Base-by-base conservation (phyloP, 2,113 vertebrate genomes). In the Pollachius pollachius region DNA sequence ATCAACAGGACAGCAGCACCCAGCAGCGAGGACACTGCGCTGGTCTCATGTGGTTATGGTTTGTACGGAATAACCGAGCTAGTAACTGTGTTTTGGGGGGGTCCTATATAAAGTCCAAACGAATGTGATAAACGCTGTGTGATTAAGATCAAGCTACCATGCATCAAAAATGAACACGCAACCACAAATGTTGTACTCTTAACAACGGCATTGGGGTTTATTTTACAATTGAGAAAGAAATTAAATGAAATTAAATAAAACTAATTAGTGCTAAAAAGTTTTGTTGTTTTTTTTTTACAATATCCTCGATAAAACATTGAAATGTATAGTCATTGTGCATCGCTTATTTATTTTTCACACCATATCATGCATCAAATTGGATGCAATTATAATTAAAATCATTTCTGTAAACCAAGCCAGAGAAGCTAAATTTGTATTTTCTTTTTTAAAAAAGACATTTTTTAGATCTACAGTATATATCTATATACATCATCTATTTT, bases 381-480 rank as follows among this genome's bases (percentile, higher is more conserved):
- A 97, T 93, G 95, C 95, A 94, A 94, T 93, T 93, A 94, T 94
- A 92, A 93, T 94, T 95, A 95, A 95, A 89, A 89, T 89, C 81
- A 90, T 96, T 94, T 96, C 94, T 95, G 96, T 95, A 95, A 96
- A 96, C 95, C 94, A 95, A 95, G 94, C 94, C 94, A 95, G 94
- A 95, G 94, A 95, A 97, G 95, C 94, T 95, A 95, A 94, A 94
- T 95, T 96, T 95, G 95, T 95, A 95, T 94, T 89, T 91, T 86
- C 91, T 91, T 95, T 86, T 83, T 87, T 94, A 94, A 94, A 79
- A 87, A 68, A 69, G 74, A 71, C 84, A 90, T 85, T 91, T 96
- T 90, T 93, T 95, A 95, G 93, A 94, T 97, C 96, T 98, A 96
- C 95, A 97, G 94, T 96, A 96, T 98, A 96, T 97, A 98, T 96